A percentile compares a stretch with the other conserved stretches of the same genome.
Conservation (phyloP, 2,797 vertebrate genomes). For the Chrosomus eos region DNA sequence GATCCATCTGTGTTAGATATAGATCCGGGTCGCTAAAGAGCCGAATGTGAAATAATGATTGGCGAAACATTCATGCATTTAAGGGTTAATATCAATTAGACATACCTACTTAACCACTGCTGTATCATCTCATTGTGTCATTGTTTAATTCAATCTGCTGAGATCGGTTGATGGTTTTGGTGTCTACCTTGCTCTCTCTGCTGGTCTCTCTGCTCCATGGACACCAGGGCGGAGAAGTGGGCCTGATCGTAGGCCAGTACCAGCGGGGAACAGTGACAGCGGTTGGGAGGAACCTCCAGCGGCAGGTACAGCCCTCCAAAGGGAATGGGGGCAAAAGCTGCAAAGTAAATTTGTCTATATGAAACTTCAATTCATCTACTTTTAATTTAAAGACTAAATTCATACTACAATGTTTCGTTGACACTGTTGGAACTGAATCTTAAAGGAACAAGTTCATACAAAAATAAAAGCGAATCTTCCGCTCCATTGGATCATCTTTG, state of each 20-base stretch:
- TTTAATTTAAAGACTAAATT: background rate
- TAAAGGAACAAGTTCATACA: background rate
- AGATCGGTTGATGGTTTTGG: background rate
- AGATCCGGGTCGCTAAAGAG: too few relatives aligned
- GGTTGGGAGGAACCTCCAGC: constrained; percentile 93
- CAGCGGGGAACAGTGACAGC: constrained; percentile 97
- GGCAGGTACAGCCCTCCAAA: constrained; percentile 98
- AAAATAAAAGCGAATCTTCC: background rate
- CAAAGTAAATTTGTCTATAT: constrained; percentile 49
- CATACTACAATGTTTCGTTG: background rate
- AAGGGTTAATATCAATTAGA: too few relatives aligned
- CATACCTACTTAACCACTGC: background rate
- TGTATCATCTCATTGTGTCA: too few relatives aligned
- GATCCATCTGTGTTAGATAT: too few relatives aligned
- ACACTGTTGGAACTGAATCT: background rate
- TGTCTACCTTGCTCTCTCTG: constrained; percentile 94
- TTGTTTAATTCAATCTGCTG: background rate
- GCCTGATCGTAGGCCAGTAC: constrained; percentile 98
- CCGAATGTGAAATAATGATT: too few relatives aligned
- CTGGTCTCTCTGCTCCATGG: constrained; percentile 98
- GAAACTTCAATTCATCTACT: background rate
- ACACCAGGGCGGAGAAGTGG: constrained; percentile 98
- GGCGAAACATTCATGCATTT: too few relatives aligned
- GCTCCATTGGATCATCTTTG: background rate
- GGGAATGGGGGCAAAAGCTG: constrained; percentile 96